Conservation (phyloP, 2,888 invertebrate genomes). For the Oligia fasciuncula region DNA sequence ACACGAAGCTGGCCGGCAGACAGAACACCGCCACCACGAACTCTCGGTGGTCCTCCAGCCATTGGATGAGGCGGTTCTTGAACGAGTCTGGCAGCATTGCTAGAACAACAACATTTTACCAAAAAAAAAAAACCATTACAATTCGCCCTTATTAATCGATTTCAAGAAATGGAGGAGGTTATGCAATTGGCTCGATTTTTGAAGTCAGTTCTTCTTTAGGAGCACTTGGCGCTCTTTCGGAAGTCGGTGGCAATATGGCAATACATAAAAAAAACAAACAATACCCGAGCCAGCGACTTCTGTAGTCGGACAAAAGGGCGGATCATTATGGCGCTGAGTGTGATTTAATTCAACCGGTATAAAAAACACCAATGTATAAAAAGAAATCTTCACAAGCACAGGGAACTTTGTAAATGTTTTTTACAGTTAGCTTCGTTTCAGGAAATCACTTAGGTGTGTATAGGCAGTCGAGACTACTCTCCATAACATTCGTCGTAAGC, state of each 20-base stretch:
- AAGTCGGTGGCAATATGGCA: too few species aligned
- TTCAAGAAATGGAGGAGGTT: too few species aligned
- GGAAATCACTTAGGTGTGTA: background rate
- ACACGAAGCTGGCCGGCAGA: constrained; percentile 92
- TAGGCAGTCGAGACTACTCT: background rate
- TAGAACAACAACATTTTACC: constrained; percentile 20
- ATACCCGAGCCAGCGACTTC: too few species aligned
- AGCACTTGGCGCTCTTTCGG: too few species aligned
- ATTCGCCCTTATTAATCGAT: background rate
- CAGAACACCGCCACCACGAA: constrained; percentile 92
- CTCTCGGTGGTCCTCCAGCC: constrained; percentile 91
- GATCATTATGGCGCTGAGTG: too few species aligned
- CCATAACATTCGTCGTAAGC: background rate
- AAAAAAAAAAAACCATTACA: background rate
- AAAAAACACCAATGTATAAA: too few species aligned
- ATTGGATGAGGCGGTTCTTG: constrained; percentile 80
- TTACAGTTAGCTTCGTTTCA: background rate
- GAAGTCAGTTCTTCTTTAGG: background rate
- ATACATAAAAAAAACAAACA: too few species aligned
- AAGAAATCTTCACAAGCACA: background rate
- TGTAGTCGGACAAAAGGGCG: too few species aligned
- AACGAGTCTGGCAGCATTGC: constrained; percentile 74
- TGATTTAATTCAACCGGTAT: too few species aligned
- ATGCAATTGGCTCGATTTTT: background rate
- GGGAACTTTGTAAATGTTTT: background rate